These are phyloP conservation scores for Hormaphis cornu DNA, from an alignment of 1,140 invertebrate genomes.

Conservation along the genomic window DNA sequence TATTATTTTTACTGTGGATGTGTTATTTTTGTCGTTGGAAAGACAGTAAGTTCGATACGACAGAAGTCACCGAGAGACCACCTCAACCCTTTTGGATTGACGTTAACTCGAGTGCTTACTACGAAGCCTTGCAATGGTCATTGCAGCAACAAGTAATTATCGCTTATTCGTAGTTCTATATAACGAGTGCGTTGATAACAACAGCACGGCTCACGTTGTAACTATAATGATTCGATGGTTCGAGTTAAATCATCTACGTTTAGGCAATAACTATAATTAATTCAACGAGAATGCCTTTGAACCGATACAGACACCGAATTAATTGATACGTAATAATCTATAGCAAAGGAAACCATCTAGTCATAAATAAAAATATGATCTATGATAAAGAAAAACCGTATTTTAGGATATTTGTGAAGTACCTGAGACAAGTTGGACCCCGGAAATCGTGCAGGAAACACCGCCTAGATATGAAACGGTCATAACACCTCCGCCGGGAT, in stretches of 20 bases:
- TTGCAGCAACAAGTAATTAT: slow-evolving; percentile 10
- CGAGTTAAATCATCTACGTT: too few relatives aligned
- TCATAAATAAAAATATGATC: too few relatives aligned
- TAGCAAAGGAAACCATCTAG: too few relatives aligned
- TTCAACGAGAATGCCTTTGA: too few relatives aligned
- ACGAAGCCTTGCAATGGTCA: slow-evolving; percentile 20
- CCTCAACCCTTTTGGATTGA: slow-evolving; percentile 33
- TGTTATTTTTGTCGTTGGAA: slow-evolving; percentile 34
- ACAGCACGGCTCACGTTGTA: too few relatives aligned
- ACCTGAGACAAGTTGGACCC: neutral
- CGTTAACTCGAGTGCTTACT: slow-evolving; percentile 21
- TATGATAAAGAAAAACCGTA: too few relatives aligned
- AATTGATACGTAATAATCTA: too few relatives aligned
- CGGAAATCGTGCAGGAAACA: neutral
- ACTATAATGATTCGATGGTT: too few relatives aligned
- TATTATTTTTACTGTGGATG: slow-evolving; percentile 32
- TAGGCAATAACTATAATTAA: too few relatives aligned
- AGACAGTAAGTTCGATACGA: slow-evolving; percentile 27
- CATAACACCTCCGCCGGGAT: slow-evolving; percentile 28
- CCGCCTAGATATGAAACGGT: slow-evolving; percentile 33
- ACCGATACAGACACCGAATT: too few relatives aligned
- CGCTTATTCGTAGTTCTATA: too few relatives aligned
- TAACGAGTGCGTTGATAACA: too few relatives aligned
- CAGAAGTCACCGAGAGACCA: neutral
- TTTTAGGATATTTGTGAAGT: slow-evolving; percentile 15